Evolutionary conservation across 2,797 vertebrate species (phyloP).

Genomic region (Protonibea diacanthus): DNA sequence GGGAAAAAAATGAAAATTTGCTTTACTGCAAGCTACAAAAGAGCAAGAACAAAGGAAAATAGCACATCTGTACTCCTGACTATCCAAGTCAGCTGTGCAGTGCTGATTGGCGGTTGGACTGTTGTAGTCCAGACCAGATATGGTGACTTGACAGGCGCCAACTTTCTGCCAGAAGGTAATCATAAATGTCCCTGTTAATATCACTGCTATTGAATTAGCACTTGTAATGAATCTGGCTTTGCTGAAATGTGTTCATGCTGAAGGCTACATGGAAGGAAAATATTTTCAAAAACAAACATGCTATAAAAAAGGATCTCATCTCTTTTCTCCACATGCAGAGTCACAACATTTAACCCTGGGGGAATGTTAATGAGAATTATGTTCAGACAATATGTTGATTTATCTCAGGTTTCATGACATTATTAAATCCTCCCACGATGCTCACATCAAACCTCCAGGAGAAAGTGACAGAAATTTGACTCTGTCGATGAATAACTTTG

Average conservation of each 20-base stretch:
- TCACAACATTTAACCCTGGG: not conserved
- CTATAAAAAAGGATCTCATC: not conserved
- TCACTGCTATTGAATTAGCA: slow-evolving; percentile 6
- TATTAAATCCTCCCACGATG: not conserved
- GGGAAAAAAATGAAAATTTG: not conserved
- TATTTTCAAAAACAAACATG: slow-evolving; percentile 10
- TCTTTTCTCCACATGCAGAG: not conserved
- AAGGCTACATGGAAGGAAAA: not conserved
- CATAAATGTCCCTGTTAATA: slow-evolving; percentile 14
- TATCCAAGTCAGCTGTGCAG: not conserved
- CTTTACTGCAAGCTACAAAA: not conserved
- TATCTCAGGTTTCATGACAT: not conserved
- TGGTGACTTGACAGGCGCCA: not conserved
- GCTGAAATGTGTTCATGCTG: slow-evolving; percentile 20
- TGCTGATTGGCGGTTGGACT: not conserved
- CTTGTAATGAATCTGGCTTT: slow-evolving; percentile 12
- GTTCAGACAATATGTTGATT: not conserved
- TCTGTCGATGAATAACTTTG: not conserved
- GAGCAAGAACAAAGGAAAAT: not conserved
- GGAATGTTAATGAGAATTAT: not conserved
- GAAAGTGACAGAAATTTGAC: not conserved
- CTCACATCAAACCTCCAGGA: not conserved
- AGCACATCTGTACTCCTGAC: slow-evolving; percentile 4
- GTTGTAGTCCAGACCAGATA: slow-evolving; percentile 8
- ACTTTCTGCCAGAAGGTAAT: slow-evolving; percentile 21